phyloP scores from a whole-genome alignment of 1,140 invertebrate genomes.

The Brachionus koreanus region DNA sequence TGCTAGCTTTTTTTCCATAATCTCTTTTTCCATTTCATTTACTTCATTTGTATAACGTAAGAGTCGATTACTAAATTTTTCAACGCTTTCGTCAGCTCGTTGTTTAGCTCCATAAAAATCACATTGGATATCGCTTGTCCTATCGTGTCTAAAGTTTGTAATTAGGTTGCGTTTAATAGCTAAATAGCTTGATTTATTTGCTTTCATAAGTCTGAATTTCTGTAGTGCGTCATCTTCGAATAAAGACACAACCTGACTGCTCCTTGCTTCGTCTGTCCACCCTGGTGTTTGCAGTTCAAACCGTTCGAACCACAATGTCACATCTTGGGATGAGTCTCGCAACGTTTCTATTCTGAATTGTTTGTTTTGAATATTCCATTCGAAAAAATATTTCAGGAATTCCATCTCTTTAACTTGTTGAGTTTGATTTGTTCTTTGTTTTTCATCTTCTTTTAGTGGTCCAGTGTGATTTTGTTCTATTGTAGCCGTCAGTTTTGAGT shows the following conservation, averaged over 20 bases:
- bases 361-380: constrained; percentile 16
- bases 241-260: background rate
- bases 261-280: background rate
- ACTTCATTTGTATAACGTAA: background rate
- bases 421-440: background rate
- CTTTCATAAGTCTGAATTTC: background rate
- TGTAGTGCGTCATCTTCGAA: background rate
- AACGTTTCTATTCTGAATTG: background rate
- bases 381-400: background rate
- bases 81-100: background rate
- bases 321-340: background rate
- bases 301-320: background rate
- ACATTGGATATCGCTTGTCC: background rate
- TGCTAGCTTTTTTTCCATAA: background rate
- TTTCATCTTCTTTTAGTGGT: background rate
- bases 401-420: background rate
- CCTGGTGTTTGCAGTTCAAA: background rate
- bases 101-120: constrained; percentile 14
- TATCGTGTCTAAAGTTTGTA: background rate
- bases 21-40: constrained; percentile 1
- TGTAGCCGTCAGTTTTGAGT: background rate
- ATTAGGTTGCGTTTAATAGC: background rate
- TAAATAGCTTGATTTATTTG: background rate
- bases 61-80: constrained; percentile 14
- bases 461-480: background rate